These are phyloP conservation scores for Drosophila mimica DNA, from an alignment of 2,888 invertebrate species.

Conservation along the genomic window DNA sequence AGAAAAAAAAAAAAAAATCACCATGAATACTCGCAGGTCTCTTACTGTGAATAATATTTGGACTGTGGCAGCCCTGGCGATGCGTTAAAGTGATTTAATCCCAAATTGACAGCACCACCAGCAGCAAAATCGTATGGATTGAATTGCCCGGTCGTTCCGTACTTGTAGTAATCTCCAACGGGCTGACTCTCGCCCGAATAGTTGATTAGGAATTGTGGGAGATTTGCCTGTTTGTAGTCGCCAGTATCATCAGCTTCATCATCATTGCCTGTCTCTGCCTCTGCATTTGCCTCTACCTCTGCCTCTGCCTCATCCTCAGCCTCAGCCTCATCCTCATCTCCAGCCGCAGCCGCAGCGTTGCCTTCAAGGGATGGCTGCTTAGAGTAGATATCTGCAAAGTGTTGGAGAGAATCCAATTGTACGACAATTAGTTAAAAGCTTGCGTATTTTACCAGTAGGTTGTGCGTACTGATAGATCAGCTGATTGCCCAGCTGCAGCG, in stretches of 20 bases:
- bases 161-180: slow-evolving; percentile 15
- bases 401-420: slow-evolving; percentile 83
- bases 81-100: slow-evolving; percentile 17
- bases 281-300: not conserved
- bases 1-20: slow-evolving; percentile 13
- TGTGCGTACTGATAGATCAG: slow-evolving; percentile 80
- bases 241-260: not conserved
- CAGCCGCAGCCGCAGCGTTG: slow-evolving; percentile 26
- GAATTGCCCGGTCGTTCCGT: not conserved
- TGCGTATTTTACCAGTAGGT: slow-evolving; percentile 81
- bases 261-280: not conserved
- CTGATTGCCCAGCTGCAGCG: slow-evolving; percentile 62
- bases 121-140: slow-evolving; percentile 9
- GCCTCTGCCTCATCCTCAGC: not conserved
- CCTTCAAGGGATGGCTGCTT: slow-evolving; percentile 37
- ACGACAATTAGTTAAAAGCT: slow-evolving; percentile 82
- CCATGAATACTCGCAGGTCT: not conserved
- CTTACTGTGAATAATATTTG: slow-evolving; percentile 38
- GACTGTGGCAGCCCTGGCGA: slow-evolving; percentile 37
- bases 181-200: slow-evolving; percentile 38
- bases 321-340: not conserved
- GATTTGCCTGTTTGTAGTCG: slow-evolving; percentile 1
- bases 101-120: slow-evolving; percentile 1
- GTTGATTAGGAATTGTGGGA: slow-evolving; percentile 39
- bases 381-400: slow-evolving; percentile 83